Percentiles rank a stretch among this genome's conserved stretches.
These are phyloP conservation scores for Alethe diademata DNA, from an alignment of 2,113 vertebrate genomes.

Conservation along the genomic window DNA sequence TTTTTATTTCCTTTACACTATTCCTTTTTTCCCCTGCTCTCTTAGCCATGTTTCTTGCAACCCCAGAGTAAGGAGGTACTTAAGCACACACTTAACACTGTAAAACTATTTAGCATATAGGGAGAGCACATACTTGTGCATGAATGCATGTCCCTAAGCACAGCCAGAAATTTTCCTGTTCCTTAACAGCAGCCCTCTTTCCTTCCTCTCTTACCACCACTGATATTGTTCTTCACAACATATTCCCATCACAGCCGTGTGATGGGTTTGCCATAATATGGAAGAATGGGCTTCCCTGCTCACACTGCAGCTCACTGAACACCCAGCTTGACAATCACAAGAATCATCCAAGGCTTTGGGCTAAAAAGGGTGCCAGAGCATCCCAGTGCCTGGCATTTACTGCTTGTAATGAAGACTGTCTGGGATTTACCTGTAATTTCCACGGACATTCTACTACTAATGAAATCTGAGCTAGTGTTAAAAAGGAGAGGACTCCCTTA, in stretches of 20 bases:
- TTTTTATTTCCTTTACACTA: not conserved
- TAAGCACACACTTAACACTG: not conserved
- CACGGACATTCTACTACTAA: constrained; percentile 5
- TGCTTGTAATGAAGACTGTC: not conserved
- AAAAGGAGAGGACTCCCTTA: constrained; percentile 7
- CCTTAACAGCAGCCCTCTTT: not conserved
- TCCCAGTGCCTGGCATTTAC: not conserved
- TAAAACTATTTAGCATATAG: not conserved
- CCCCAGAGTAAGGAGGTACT: not conserved
- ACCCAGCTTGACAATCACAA: not conserved
- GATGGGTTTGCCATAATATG: not conserved
- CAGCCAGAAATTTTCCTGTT: not conserved
- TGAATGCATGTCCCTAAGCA: not conserved
- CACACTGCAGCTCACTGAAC: not conserved
- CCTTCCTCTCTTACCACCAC: not conserved
- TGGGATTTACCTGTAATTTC: not conserved
- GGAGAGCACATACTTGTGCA: not conserved
- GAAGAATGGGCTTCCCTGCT: not conserved
- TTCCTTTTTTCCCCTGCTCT: not conserved
- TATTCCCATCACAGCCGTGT: not conserved
- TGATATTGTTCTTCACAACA: not conserved
- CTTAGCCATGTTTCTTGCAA: not conserved
- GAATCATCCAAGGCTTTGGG: not conserved
- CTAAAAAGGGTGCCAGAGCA: not conserved
- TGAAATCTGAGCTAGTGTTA: constrained; percentile 29